A percentile compares a stretch with the other conserved stretches of the same genome.
phyloP scores from a whole-genome alignment of 2,888 invertebrate genomes.

The Troilus luridus region DNA sequence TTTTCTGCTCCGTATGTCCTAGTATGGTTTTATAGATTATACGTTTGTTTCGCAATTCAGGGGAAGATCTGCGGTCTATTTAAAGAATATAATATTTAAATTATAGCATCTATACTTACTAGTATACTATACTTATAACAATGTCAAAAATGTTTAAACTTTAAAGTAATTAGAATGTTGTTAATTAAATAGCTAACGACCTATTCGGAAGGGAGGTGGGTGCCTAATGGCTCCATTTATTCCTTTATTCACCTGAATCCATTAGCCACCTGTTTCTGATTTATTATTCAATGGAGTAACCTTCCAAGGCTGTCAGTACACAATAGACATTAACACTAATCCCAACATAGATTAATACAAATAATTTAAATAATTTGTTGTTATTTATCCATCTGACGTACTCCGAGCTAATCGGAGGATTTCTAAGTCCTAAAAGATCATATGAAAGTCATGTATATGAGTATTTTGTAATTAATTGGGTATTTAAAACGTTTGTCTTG shows the following conservation, averaged over 20 bases:
- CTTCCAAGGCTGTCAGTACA: neutral
- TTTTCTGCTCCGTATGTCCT: too few species aligned
- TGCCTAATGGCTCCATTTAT: neutral
- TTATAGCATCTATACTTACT: neutral
- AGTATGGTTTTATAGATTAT: too few species aligned
- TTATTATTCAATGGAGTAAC: slow-evolving; percentile 11
- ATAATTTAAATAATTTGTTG: neutral
- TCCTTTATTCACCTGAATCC: slow-evolving; percentile 17
- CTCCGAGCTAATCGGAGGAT: too few species aligned
- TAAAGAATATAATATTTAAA: too few species aligned
- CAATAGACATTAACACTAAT: neutral
- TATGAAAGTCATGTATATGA: too few species aligned
- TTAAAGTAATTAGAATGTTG: neutral
- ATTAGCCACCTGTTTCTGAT: slow-evolving; percentile 32
- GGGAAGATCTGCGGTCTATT: too few species aligned
- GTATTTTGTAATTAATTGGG: too few species aligned
- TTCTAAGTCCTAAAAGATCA: too few species aligned
- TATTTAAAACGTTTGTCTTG: too few species aligned
- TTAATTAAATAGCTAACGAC: neutral
- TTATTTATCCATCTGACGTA: too few species aligned
- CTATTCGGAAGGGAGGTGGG: neutral
- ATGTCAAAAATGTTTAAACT: neutral
- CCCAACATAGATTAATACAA: neutral
- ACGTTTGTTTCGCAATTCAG: too few species aligned
- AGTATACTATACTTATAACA: neutral